phyloP scores from a whole-genome alignment of 2,888 invertebrate genomes.

The Limnephilus auricula region DNA sequence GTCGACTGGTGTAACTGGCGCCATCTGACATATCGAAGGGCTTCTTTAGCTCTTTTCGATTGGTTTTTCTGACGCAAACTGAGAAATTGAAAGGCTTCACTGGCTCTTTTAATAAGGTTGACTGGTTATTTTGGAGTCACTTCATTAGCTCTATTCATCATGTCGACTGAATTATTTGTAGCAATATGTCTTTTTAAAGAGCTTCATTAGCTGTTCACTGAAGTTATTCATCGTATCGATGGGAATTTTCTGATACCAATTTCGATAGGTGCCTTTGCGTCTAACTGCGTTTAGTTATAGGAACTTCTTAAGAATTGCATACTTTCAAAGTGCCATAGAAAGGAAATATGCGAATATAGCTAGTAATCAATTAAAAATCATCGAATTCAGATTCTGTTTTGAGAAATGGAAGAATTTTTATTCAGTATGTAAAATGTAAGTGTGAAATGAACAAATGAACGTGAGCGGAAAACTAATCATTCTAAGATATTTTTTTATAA shows the following conservation, averaged over 20 bases:
- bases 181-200: background rate
- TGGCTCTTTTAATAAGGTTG: too few relatives aligned
- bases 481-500: background rate
- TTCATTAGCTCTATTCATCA: too few relatives aligned
- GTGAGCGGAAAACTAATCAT: background rate
- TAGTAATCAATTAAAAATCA: background rate
- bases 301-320: background rate
- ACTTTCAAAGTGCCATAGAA: background rate
- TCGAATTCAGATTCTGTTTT: background rate
- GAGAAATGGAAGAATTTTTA: too few relatives aligned
- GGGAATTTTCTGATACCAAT: background rate
- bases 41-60: too few relatives aligned
- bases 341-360: background rate
- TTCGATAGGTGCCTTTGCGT: background rate
- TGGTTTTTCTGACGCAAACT: too few relatives aligned
- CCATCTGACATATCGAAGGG: background rate
- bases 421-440: too few relatives aligned
- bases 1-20: background rate
- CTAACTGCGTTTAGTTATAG: background rate
- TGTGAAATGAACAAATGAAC: background rate
- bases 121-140: too few relatives aligned
- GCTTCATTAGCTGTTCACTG: background rate
- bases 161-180: background rate
- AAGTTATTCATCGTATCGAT: background rate
- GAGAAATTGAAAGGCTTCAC: too few relatives aligned